Evolutionary conservation across 2,797 vertebrate genomes (phyloP), one percentile per base, ranked within the genome.

Genomic region (Urophycis tenuis): DNA sequence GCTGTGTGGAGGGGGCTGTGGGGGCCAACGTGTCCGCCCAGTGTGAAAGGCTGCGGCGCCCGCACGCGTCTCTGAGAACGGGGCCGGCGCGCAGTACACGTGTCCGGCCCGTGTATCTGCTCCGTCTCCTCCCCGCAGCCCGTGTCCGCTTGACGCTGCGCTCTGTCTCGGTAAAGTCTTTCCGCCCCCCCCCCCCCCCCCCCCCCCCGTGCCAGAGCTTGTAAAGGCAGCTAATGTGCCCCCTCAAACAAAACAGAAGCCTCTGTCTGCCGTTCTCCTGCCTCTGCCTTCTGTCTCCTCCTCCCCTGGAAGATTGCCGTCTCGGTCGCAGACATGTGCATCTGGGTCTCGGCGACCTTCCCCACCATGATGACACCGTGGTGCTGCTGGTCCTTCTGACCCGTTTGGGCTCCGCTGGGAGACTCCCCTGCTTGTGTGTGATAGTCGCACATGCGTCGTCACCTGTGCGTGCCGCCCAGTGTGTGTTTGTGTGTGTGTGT

Each of bases 271-370:
- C 11, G 15, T 35, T 35, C 35, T n/a, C n/a, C 64, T 22, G n/a
- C n/a, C n/a, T n/a, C 31, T 35, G 11, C 11, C 34, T 75, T 25
- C 74, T 75, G n/a, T 25, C 32, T 32, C 22, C n/a, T 22, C 73
- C 30, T 19, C 8, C 32, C 19, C 35, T n/a, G n/a, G 22, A 15
- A 34, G 29, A 34, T 75, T 35, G 22, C 29, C 5, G 14, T 32
- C 31, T 41, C n/a, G 5, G 33, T 64, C 36, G 30, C 74, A 69
- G n/a, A 35, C 7, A n/a, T n/a, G n/a, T 76, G 35, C 39, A 32
- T 49, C 75, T 76, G 12, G 69, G 67, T 76, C 75, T 70, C 35
- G 30, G n/a, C 39, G 64, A 76, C 67, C 35, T 71, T 64, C 45
- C 9, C 73, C 39, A 45, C n/a, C 39, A 41, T 41, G 39, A n/a